A percentile compares a stretch with the other conserved stretches of the same genome.
Evolutionary conservation across 2,888 invertebrate species (phyloP).

Genomic region (Unio delphinus): DNA sequence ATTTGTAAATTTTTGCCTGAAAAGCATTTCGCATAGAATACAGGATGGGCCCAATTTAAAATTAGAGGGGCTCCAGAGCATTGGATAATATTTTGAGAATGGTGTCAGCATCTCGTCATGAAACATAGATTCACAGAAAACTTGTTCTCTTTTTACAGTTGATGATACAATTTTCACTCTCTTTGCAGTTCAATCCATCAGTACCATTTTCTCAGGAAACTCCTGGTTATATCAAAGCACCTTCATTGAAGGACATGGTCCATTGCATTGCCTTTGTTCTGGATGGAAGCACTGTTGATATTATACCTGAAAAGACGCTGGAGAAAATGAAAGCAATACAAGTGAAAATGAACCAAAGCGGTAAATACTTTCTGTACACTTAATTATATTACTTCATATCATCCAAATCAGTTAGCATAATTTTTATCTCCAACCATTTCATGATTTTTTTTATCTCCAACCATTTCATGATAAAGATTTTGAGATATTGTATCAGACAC

Average conservation of each 20-base stretch:
- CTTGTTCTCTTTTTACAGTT: neutral
- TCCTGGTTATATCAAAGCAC: conserved; percentile 30
- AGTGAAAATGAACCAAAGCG: conserved; percentile 34
- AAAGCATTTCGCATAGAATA: no score
- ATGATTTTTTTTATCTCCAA: no score
- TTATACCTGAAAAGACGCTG: conserved; percentile 36
- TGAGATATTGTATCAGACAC: no score
- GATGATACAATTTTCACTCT: neutral
- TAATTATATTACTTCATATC: no score
- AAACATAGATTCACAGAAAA: neutral
- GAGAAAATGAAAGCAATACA: conserved; percentile 39
- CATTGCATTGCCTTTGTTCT: conserved; percentile 48
- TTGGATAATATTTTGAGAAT: no score
- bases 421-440: no score
- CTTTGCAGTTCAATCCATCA: conserved; percentile 25
- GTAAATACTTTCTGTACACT: conserved; percentile 11
- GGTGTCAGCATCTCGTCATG: no score
- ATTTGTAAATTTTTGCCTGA: no score
- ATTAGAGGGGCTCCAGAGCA: no score
- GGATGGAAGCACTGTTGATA: conserved; percentile 33
- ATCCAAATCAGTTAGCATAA: no score
- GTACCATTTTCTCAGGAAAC: conserved; percentile 23
- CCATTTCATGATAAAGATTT: no score
- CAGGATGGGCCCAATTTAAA: no score
- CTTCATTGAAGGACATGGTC: conserved; percentile 36